Evolutionary conservation across 2,888 invertebrate species (phyloP), one percentile per base, ranked within the genome.

Genomic region (Eristalis pertinax): DNA sequence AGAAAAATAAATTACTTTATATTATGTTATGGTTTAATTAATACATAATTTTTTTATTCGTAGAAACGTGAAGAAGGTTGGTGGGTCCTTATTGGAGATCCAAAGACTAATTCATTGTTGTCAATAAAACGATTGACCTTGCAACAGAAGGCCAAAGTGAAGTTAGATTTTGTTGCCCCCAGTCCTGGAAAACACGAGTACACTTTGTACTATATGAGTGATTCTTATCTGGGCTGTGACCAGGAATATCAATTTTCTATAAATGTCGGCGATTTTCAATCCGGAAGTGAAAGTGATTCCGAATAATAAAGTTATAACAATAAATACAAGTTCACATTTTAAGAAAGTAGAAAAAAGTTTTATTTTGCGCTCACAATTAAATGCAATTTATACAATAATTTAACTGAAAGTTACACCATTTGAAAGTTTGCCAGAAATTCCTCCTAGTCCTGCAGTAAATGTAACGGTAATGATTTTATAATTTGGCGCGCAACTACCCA

Each of bases 71-170:
- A 97, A 92, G 97, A 98, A 93, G 97, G 97, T 70, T 97, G 97
- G 97, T 99, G 99, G 99, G 98, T 99, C 56, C 99, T 99, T 11
- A 97, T 99, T 89, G 99, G 99, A 0, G 99, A 99, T 92, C 97
- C 98, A 0, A 97, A 97, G 92, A 95, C 95, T 38, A 99, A 99
- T 94, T 97, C 98, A 0, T 94, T 99, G 63, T 95, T 99, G 8
- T 99, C 99, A 11, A 99, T 99, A 93, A 99, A 99, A 93, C 95
- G 99, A 50, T 95, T 99, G 32, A 98, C 99, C 0, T 94, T 99
- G 15, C 99, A 98, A 88, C 97, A 99, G 91, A 97, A 96, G 90
- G 99, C 99, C 0, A 97, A 97, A 91, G 96, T 96, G 0, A 95
- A 93, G 81, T 88, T 93, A 60, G 93, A 93, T 89, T 99, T 99